Evolutionary conservation across 2,888 invertebrate species (phyloP), one percentile per base, ranked within the genome.

Genomic region (Epinotia bilunana): DNA sequence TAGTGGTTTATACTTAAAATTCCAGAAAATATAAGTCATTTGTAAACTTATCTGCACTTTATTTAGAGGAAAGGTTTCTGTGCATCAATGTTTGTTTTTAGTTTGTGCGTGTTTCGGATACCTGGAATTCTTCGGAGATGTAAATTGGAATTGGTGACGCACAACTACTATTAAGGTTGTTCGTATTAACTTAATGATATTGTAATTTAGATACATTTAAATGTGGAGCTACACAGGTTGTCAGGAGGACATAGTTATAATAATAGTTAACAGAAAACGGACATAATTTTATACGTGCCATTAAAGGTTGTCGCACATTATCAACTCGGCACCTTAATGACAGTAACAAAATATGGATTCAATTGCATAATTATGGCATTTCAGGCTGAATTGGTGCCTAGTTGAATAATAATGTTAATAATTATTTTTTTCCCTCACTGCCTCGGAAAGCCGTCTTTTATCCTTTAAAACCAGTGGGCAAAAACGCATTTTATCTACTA

Each of bases 31-130:
- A 91, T 91, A 92, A 90, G 91, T 92, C 93, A 93, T 93, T 93
- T 93, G 92, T 93, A 89, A 87, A 88, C 87, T 90, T 93, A 93
- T 93, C 93, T 90, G 91, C 91, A 92, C 93, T 94, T 93, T 93
- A 93, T 93, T 94, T 93, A 88, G 88, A 88, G 85, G 83, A 86
- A 84, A 90, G 90, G 91, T 91, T 89, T 89, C 87, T 89, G 90
- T 89, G 89, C 88, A 85, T 88, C 84, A 80, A 82, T 83, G 84
- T 84, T 87, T 87, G 87, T 88, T 91, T 89, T 89, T 85, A 84
- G 86, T 87, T 83, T 77, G 81, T 78, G 71, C 80, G 76, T 76
- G 72, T 76, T 75, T 79, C 77, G 72, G 74, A 78, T 83, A 83
- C 83, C 83, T 82, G 81, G 86, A 82, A 88, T 88, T 85, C 81